These are phyloP conservation scores for Pyrrhura leucotis DNA, from an alignment of 2,797 vertebrate species.

Conservation along the genomic window DNA sequence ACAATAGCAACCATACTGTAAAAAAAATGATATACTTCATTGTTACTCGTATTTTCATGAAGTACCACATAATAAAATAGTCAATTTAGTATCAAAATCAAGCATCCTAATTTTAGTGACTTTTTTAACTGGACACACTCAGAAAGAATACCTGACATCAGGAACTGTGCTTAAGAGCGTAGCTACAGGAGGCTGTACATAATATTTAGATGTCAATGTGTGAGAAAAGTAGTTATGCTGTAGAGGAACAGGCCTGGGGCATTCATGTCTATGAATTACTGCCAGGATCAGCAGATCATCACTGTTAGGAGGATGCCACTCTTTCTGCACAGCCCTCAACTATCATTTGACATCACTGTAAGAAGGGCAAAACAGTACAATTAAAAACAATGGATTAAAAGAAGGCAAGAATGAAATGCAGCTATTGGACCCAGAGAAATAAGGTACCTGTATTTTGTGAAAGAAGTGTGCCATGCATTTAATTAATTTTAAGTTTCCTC, in stretches of 20 bases:
- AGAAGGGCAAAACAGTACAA: constrained; percentile 48
- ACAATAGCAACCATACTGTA: background rate
- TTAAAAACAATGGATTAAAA: constrained; percentile 70
- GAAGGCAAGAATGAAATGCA: background rate
- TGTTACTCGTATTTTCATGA: background rate
- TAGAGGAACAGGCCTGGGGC: constrained; percentile 67
- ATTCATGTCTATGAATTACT: constrained; percentile 72
- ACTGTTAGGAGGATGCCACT: constrained; percentile 56
- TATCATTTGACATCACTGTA: constrained; percentile 64
- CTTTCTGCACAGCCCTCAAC: constrained; percentile 68
- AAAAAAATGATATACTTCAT: background rate
- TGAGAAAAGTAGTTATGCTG: constrained; percentile 43
- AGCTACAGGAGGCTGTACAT: constrained; percentile 43
- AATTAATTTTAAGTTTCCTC: background rate
- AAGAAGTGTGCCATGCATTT: background rate
- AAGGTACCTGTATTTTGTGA: background rate
- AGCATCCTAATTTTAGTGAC: constrained; percentile 42
- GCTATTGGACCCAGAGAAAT: background rate
- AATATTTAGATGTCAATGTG: constrained; percentile 57
- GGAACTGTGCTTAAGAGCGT: constrained; percentile 14
- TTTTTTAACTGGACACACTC: constrained; percentile 20
- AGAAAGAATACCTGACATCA: constrained; percentile 34
- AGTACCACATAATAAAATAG: background rate
- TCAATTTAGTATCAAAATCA: background rate
- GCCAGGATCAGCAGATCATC: constrained; percentile 63